Evolutionary conservation across 2,113 vertebrate genomes (phyloP).

Genomic region (Cephalopholis sonnerati): DNA sequence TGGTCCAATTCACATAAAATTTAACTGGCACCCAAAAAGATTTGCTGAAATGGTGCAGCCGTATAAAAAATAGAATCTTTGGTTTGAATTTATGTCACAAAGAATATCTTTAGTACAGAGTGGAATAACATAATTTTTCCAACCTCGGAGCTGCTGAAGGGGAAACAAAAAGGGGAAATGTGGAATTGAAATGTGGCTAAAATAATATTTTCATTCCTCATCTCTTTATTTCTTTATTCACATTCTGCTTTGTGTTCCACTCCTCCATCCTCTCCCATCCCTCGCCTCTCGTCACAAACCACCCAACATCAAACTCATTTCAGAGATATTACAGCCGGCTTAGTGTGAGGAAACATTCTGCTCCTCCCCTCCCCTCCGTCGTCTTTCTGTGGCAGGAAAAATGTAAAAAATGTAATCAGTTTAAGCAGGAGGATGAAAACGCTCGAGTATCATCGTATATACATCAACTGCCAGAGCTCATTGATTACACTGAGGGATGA

Average conservation of each 20-base stretch:
- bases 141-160: not conserved
- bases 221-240: too few species aligned
- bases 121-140: not conserved
- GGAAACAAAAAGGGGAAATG: not conserved
- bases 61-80: too few species aligned
- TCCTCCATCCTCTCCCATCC: too few species aligned
- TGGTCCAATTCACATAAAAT: too few species aligned
- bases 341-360: not conserved
- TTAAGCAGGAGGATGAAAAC: constrained; percentile 39
- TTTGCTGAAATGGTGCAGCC: too few species aligned
- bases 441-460: constrained; percentile 49
- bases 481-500: constrained; percentile 29
- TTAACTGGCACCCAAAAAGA: too few species aligned
- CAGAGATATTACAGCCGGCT: constrained; percentile 11
- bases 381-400: not conserved
- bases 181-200: not conserved
- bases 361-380: not conserved
- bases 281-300: not conserved
- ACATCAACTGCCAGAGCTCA: constrained; percentile 50
- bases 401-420: constrained; percentile 46
- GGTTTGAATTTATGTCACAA: too few species aligned
- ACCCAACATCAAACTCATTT: not conserved
- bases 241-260: too few species aligned
- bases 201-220: too few species aligned
- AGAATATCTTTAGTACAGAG: not conserved